These are phyloP conservation scores for Hypolimnas misippus DNA, from an alignment of 2,888 invertebrate genomes.

Conservation along the genomic window DNA sequence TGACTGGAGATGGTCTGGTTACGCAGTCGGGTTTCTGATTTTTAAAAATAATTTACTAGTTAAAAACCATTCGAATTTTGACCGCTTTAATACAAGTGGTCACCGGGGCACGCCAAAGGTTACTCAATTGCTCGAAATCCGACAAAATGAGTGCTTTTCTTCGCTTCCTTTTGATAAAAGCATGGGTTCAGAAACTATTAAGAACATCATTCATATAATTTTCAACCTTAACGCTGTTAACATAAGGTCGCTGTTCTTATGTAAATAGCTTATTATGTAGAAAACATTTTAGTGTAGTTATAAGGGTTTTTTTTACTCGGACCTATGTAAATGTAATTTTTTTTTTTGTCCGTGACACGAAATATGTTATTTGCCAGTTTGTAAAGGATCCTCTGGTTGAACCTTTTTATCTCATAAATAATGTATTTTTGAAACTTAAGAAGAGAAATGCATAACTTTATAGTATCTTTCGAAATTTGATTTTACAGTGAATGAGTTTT, in stretches of 20 bases:
- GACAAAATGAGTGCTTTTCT: not conserved
- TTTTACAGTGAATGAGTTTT: too few species aligned
- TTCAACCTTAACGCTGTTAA: not conserved
- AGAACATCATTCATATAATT: not conserved
- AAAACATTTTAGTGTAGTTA: constrained; percentile 1
- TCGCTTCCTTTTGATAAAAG: not conserved
- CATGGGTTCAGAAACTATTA: not conserved
- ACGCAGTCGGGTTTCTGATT: too few species aligned
- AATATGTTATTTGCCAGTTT: constrained; percentile 27
- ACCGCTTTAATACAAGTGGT: too few species aligned
- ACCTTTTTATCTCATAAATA: constrained; percentile 17
- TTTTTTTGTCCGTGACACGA: constrained; percentile 25
- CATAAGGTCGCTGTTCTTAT: not conserved
- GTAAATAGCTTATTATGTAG: not conserved
- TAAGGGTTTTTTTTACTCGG: constrained; percentile 4
- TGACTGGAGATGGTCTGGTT: too few species aligned
- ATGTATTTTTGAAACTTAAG: not conserved
- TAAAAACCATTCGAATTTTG: too few species aligned
- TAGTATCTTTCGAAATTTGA: too few species aligned
- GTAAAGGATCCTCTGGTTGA: not conserved
- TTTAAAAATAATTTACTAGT: too few species aligned
- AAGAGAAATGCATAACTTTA: not conserved
- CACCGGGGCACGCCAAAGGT: too few species aligned
- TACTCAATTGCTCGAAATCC: not conserved
- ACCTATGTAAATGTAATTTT: constrained; percentile 28